These are phyloP conservation scores for Lasioglossum malachurum DNA, from an alignment of 2,888 invertebrate species.

Conservation along the genomic window DNA sequence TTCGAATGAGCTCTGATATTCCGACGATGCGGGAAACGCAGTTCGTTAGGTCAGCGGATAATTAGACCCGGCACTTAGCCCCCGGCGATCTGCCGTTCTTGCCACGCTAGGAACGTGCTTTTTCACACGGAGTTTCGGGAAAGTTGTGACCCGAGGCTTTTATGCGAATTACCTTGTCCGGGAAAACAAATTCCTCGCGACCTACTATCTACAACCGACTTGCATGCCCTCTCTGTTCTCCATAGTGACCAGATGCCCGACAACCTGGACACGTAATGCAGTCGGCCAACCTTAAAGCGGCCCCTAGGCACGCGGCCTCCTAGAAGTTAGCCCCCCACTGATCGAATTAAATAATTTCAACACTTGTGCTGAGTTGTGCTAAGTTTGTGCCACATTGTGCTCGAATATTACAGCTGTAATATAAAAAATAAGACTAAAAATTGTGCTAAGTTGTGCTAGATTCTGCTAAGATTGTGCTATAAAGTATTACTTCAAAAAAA, in stretches of 20 bases:
- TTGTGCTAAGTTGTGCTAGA: no score
- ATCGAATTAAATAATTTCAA: no score
- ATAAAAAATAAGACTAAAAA: no score
- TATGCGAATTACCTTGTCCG: background rate
- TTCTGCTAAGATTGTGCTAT: no score
- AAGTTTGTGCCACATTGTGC: no score
- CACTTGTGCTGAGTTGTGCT: no score
- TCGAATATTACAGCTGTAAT: no score
- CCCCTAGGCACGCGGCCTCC: no score
- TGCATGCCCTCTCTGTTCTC: background rate
- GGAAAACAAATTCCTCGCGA: background rate
- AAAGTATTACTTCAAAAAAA: no score
- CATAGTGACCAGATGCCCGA: background rate
- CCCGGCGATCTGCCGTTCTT: constrained; percentile 34
- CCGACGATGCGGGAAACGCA: constrained; percentile 46
- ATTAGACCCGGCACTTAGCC: constrained; percentile 49
- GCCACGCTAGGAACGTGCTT: constrained; percentile 12
- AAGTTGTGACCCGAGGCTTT: constrained; percentile 8
- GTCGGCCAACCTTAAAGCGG: background rate
- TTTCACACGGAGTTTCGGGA: constrained; percentile 26
- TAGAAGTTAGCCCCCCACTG: no score
- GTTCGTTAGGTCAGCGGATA: constrained; percentile 58
- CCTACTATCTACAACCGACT: background rate
- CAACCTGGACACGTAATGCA: background rate
- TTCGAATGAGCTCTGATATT: constrained; percentile 38